Conservation (phyloP, 2,888 invertebrate genomes). For the Euclidia mi region DNA sequence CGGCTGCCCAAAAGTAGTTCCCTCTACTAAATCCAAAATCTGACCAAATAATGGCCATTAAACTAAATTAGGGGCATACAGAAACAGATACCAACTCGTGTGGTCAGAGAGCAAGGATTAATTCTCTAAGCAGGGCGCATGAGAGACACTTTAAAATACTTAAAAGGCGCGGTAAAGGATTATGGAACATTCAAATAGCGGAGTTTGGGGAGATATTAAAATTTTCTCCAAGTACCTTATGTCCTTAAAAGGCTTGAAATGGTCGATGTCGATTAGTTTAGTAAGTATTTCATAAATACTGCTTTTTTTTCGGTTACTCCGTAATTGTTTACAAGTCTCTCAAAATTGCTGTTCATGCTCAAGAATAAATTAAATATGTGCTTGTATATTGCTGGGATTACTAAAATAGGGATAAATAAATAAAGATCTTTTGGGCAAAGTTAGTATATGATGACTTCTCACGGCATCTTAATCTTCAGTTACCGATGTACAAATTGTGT, state of each 20-base stretch:
- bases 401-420: too few relatives aligned
- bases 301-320: too few relatives aligned
- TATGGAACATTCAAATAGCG: constrained; percentile 24
- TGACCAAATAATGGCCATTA: constrained; percentile 30
- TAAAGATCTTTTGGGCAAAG: too few relatives aligned
- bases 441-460: too few relatives aligned
- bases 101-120: constrained; percentile 57
- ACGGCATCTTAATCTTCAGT: too few relatives aligned
- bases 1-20: neutral
- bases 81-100: constrained; percentile 44
- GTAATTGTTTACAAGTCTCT: too few relatives aligned
- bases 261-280: neutral
- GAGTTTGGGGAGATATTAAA: constrained; percentile 1
- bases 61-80: constrained; percentile 33
- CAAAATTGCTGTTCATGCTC: too few relatives aligned
- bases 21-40: constrained; percentile 22
- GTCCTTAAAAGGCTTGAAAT: neutral
- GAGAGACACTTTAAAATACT: constrained; percentile 47
- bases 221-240: neutral
- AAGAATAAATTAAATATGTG: too few relatives aligned
- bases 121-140: constrained; percentile 46
- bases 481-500: too few relatives aligned
- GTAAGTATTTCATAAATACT: too few relatives aligned
- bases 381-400: too few relatives aligned
- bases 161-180: constrained; percentile 49